Conservation (phyloP, 2,113 vertebrate species). For the Mormyrus iriodes region DNA sequence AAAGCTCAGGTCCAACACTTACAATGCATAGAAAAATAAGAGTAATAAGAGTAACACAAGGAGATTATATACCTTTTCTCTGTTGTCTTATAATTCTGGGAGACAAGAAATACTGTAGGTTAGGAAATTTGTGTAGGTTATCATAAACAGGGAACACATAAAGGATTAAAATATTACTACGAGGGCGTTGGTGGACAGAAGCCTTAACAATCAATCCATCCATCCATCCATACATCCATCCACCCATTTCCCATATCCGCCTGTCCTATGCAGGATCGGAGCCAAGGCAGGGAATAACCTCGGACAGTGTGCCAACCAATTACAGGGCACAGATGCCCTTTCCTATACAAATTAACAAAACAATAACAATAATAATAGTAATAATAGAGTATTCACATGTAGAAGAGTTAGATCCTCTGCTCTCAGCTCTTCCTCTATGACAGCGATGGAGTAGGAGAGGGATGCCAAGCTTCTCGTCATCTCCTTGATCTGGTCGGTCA, state of each 20-base stretch:
- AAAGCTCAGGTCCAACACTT: not conserved
- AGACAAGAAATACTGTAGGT: not conserved
- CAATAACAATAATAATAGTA: not conserved
- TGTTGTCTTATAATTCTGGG: conserved; percentile 45
- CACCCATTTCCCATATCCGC: not conserved
- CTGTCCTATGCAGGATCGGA: not conserved
- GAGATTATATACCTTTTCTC: conserved; percentile 38
- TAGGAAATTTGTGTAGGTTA: not conserved
- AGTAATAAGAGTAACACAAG: not conserved
- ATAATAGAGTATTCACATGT: conserved; percentile 33
- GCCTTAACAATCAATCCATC: not conserved
- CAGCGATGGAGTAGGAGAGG: conserved; percentile 41
- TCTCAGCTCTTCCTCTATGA: conserved; percentile 47
- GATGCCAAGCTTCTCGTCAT: conserved; percentile 32
- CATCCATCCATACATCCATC: not conserved
- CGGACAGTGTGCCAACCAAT: not conserved
- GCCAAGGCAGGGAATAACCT: not conserved
- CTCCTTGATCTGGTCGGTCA: conserved; percentile 41
- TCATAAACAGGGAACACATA: not conserved
- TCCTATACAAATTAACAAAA: not conserved
- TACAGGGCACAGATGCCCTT: not conserved
- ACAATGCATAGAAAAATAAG: not conserved
- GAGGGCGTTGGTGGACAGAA: not conserved
- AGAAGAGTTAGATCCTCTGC: conserved; percentile 43
- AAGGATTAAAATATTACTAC: not conserved